A percentile compares a stretch with the other conserved stretches of the same genome.
These are phyloP conservation scores for Rhopilema esculentum DNA, from an alignment of 30 jellyfish, hydroid and myxozoan genomes.

Conservation along the genomic window DNA sequence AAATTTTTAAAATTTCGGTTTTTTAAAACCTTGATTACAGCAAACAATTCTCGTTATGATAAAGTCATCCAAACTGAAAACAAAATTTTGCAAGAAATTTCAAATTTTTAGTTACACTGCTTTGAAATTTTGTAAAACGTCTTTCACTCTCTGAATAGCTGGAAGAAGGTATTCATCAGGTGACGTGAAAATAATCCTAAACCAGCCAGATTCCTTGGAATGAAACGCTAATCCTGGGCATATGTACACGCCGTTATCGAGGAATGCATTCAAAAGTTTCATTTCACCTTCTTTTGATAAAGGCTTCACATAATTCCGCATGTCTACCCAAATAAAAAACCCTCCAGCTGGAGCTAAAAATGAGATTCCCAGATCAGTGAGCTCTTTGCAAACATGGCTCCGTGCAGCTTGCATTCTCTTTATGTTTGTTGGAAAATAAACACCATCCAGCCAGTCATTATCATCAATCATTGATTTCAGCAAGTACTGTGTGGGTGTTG, in stretches of 20 bases:
- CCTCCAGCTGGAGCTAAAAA: conserved; percentile 52
- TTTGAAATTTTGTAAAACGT: conserved; percentile 16
- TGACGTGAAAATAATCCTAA: conserved; percentile 58
- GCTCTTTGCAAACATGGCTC: conserved; percentile 35
- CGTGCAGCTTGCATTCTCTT: conserved; percentile 41
- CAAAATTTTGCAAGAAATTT: too few species aligned
- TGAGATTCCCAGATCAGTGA: conserved; percentile 20
- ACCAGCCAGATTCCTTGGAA: conserved; percentile 81
- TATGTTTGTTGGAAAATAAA: conserved; percentile 51
- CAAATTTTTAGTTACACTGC: too few species aligned
- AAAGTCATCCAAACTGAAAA: too few species aligned
- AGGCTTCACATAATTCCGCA: conserved; percentile 24
- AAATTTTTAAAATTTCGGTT: too few species aligned
- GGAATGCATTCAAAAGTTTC: conserved; percentile 53
- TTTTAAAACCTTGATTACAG: too few species aligned
- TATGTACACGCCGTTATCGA: conserved; percentile 67
- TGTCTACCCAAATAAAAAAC: conserved; percentile 73
- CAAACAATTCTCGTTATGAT: too few species aligned
- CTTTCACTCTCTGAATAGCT: conserved; percentile 42
- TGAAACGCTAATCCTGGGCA: conserved; percentile 79
- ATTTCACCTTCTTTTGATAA: conserved; percentile 65
- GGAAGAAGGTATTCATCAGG: conserved; percentile 4
- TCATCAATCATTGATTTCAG: conserved; percentile 54
- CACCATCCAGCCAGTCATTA: conserved; percentile 70
- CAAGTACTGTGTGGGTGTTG: conserved; percentile 70